Base-by-base conservation (phyloP, 1,140 invertebrate species). In the Cardiocondyla obscurior region DNA sequence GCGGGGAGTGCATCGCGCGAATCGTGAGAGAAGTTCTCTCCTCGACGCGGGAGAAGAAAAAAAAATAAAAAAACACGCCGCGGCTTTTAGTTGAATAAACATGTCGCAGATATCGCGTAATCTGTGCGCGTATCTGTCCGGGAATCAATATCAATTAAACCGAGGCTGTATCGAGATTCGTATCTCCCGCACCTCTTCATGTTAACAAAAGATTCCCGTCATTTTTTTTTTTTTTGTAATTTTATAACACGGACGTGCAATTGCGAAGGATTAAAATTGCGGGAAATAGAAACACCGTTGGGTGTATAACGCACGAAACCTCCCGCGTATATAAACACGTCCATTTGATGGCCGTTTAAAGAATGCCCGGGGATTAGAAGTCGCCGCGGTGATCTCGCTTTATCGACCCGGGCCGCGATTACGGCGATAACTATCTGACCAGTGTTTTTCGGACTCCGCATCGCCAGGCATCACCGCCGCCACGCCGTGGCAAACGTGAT, bases 21-120 rank as follows among this genome's bases (percentile, higher is more conserved):
- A 60, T 10, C 44, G 39, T 25, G 36, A 5, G 44, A 67, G 28
- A 8, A 36, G 19, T 74, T 58, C 28, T 65, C n/a, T 49, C 44
- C 44, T n/a, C 46, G 60, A 70, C 33, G 49, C 19, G 25, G 22
- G 46, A 49, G n/a, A 72, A 25, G 49, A 79, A 79, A 74, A 82
- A 53, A 22, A 76, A 72, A 25, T 49, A 79, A 79, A 74, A 82
- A 53, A 22, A 76, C 49, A 57, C 33, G 22, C 62, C 72, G 39
- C 22, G 36, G 89, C 91, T 93, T 91, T 93, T 91, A 93, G 90
- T 83, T 90, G 88, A 87, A 90, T 89, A 92, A 92, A 92, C 89
- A 91, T 88, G 65, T 53, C 19, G 8, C 42, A 51, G 25, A 84
- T 84, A 81, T 84, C 82, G 81, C 73, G 16, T 67, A 83, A 83